Evolutionary conservation across 1,140 invertebrate species (phyloP), one percentile per base, ranked within the genome.

Genomic region (Leptinotarsa lineolata): DNA sequence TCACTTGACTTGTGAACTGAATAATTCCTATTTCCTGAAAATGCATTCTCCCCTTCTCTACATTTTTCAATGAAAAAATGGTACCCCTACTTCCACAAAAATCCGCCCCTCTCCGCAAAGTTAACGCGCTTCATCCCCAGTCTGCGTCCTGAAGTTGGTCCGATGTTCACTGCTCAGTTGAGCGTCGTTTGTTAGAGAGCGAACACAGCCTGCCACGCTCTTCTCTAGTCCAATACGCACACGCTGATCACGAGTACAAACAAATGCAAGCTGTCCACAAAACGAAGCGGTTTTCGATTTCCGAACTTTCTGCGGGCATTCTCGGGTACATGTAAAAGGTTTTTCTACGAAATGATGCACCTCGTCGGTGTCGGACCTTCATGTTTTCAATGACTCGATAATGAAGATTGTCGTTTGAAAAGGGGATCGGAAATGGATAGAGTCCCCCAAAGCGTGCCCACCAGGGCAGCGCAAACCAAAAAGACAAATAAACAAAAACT

Each of bases 341-440:
- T 70, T 44, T 45, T 13, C 22, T 18, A 54, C n/a, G 48, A 54
- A 54, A n/a, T n/a, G 2, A 54, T 39, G 30, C 30, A 39, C 30
- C 30, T 39, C 11, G 30, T 39, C 5, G 30, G 30, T 39, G 30
- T 39, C 30, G 30, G 30, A 39, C 30, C 16, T 54, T 13, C 1
- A 54, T 16, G n/a, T 54, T n/a, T 18, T 54, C 48, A 54, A 39
- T 39, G 30, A 39, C 30, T 39, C 30, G 30, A 54, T 54, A 54
- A 54, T 54, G 48, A 54, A 54, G 48, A 15, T 16, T 15, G 5
- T 54, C 48, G 48, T 54, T 54, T 54, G 48, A 54, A 54, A 18
- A 54, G 48, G 48, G 48, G n/a, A 54, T 67, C 46, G 68, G 68
- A 68, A 68, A 79, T 79, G 78, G 76, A 79, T 72, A 72, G 74